These are phyloP conservation scores for Drosophila lutescens DNA, from an alignment of 2,888 invertebrate genomes.

Conservation along the genomic window DNA sequence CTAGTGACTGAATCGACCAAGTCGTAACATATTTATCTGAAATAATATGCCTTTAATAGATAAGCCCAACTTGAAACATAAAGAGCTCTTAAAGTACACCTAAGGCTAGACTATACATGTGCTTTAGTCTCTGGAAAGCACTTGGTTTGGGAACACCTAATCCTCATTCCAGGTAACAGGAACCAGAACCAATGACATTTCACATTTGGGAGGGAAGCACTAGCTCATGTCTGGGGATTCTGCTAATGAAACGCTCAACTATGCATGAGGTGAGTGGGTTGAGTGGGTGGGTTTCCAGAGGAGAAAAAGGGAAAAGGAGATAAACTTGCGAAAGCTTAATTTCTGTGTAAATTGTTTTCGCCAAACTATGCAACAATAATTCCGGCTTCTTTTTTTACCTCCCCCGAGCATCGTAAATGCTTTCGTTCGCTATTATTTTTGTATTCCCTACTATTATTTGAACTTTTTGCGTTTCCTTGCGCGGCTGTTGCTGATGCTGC, in stretches of 20 bases:
- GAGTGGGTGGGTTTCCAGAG: background rate
- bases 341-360: constrained; percentile 41
- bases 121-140: too few species aligned
- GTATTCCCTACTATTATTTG: constrained; percentile 36
- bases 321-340: constrained; percentile 28
- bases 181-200: background rate
- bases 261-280: constrained; percentile 20
- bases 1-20: too few species aligned
- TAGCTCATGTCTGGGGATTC: background rate
- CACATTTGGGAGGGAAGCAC: background rate
- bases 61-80: too few species aligned
- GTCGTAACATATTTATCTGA: too few species aligned
- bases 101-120: too few species aligned
- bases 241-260: constrained; percentile 28
- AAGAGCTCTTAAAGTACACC: too few species aligned
- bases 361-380: constrained; percentile 46
- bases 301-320: background rate
- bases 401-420: constrained; percentile 21
- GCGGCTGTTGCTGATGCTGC: constrained; percentile 18
- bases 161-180: background rate
- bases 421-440: constrained; percentile 29
- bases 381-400: constrained; percentile 16
- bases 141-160: background rate
- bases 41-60: too few species aligned
- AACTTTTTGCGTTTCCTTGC: constrained; percentile 51